Percentiles rank a stretch among this genome's conserved stretches.
phyloP scores from a whole-genome alignment of 2,797 vertebrate genomes.

The Bradypus variegatus region DNA sequence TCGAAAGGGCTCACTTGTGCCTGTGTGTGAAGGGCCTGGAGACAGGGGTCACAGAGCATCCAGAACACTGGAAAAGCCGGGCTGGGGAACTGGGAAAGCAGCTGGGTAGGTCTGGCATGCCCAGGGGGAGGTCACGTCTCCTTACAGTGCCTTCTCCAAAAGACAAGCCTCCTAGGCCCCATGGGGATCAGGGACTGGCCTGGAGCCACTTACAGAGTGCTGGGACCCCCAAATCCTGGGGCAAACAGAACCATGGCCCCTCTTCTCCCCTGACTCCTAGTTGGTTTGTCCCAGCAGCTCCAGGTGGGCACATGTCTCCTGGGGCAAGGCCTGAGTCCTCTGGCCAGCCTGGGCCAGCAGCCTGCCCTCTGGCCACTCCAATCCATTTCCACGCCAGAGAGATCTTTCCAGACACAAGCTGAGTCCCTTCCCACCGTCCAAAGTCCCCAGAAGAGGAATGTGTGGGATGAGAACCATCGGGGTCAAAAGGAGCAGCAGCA shows the following conservation, averaged over 20 bases:
- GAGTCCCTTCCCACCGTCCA: background rate
- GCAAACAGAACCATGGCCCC: background rate
- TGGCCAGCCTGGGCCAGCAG: background rate
- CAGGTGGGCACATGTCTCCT: background rate
- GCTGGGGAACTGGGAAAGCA: background rate
- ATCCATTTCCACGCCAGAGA: background rate
- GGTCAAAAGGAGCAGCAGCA: background rate
- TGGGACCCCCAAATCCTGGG: background rate
- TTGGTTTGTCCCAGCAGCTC: background rate
- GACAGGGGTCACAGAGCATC: rapidly evolving
- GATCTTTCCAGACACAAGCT: background rate
- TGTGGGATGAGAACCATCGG: background rate
- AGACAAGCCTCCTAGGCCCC: background rate
- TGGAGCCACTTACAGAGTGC: background rate
- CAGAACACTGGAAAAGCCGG: background rate
- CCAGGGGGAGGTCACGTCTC: background rate
- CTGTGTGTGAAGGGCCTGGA: background rate
- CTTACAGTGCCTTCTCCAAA: background rate
- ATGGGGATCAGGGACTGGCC: background rate
- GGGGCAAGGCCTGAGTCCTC: background rate
- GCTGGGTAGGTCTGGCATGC: background rate
- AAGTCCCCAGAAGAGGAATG: background rate
- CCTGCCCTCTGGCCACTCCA: background rate
- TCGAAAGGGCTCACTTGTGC: background rate
- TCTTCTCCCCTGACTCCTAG: rapidly evolving